Base-by-base conservation (phyloP, 1,140 invertebrate species). In the Drosophila leontia region DNA sequence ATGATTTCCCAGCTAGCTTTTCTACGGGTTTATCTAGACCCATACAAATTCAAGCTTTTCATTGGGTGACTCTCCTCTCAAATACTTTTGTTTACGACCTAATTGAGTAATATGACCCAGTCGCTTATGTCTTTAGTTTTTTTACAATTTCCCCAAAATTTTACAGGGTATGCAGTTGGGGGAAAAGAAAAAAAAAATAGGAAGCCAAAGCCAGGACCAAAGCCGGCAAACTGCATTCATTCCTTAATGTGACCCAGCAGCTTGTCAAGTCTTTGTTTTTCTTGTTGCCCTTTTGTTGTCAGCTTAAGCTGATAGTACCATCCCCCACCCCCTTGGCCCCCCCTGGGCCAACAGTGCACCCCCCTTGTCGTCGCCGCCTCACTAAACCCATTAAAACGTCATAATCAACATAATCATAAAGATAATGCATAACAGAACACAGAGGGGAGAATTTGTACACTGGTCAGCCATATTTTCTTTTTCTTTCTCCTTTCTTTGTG, bases 401-500 rank as follows among this genome's bases (percentile, higher is more conserved):
- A 87, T 87, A 88, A 87, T 86, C 82, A 87, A 87, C 83, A 87
- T 87, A 88, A 87, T 83, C 84, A 83, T 83, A 82, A 72, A 75
- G 64, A 82, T 80, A 86, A 86, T 86, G 82, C 82, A 85, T 63
- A 71, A 57, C 44, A 61, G 51, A 62, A 56, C 37, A 62, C 47
- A 35, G 75, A 19, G 17, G 34, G 39, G 41, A 19, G 71, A 80
- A 76, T 82, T 82, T 79, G 62, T 69, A 72, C 75, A 67, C 53
- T 79, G 82, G 75, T 87, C 83, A 83, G 84, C 83, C 75, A 70
- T 53, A 19, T 77, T 86, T 82, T 67, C 39, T 35, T 62, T 44
- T 48, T 29, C 26, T 11, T 34, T 47, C 45, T 45, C 17, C 3
- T 9, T 61, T 45, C 55, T 26, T 37, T 55, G 51, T 47, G 56